These are phyloP conservation scores for Drosophila bocqueti DNA, from an alignment of 1,140 invertebrate genomes.

Conservation along the genomic window DNA sequence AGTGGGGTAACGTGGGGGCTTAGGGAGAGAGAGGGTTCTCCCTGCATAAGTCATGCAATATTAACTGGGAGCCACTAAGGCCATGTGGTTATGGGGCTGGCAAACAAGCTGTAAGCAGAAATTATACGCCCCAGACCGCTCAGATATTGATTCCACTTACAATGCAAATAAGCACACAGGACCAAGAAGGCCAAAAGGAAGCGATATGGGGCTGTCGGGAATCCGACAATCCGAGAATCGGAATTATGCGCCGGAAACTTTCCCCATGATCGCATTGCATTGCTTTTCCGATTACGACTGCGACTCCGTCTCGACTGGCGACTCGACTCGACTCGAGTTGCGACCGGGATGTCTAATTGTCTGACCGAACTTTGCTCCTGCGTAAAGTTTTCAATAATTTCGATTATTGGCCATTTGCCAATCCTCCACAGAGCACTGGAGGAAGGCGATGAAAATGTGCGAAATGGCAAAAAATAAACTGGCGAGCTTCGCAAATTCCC, in stretches of 20 bases:
- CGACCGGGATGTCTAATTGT: slow-evolving; percentile 79
- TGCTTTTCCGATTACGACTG: slow-evolving; percentile 33
- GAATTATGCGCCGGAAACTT: slow-evolving; percentile 55
- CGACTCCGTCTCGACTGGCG: slow-evolving; percentile 39
- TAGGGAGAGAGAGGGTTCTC: slow-evolving; percentile 24
- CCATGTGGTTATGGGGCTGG: slow-evolving; percentile 6
- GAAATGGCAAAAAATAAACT: slow-evolving; percentile 54
- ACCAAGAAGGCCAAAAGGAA: slow-evolving; percentile 21
- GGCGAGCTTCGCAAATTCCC: slow-evolving; percentile 46
- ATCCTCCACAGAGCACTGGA: slow-evolving; percentile 1
- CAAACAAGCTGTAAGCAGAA: slow-evolving; percentile 52
- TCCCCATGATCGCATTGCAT: slow-evolving; percentile 34
- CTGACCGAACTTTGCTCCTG: slow-evolving; percentile 66
- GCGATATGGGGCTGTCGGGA: slow-evolving; percentile 12
- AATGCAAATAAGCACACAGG: slow-evolving; percentile 61
- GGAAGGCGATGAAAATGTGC: slow-evolving; percentile 31
- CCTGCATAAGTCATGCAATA: slow-evolving; percentile 68
- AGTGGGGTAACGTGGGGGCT: slow-evolving; percentile 13
- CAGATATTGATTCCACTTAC: slow-evolving; percentile 63
- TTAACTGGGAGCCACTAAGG: slow-evolving; percentile 46
- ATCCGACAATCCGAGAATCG: slow-evolving; percentile 32
- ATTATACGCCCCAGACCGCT: slow-evolving; percentile 43
- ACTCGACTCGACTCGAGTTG: slow-evolving; percentile 14
- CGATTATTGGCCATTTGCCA: slow-evolving; percentile 85
- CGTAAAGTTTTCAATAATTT: slow-evolving; percentile 84